phyloP scores from a whole-genome alignment of 2,113 vertebrate genomes.

The Alethe castanea region DNA sequence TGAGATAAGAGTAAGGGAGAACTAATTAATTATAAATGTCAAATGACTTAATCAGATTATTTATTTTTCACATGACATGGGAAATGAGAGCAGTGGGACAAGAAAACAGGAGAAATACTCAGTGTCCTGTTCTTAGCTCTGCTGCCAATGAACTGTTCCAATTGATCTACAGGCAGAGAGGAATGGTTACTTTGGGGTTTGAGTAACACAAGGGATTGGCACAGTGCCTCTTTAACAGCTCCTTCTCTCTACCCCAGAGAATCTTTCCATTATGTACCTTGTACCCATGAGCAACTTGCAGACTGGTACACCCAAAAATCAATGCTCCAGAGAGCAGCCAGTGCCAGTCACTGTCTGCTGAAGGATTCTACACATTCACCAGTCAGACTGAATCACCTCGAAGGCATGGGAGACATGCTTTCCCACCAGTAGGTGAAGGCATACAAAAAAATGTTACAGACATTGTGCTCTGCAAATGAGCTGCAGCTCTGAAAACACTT shows the following conservation, averaged over 20 bases:
- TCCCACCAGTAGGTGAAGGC: neutral
- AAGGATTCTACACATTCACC: neutral
- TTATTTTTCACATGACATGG: neutral
- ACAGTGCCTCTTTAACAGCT: neutral
- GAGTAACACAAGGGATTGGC: neutral
- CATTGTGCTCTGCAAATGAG: neutral
- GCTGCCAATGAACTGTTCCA: neutral
- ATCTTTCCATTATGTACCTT: neutral
- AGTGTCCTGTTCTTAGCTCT: neutral
- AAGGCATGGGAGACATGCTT: neutral
- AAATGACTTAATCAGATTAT: conserved; percentile 11
- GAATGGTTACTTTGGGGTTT: neutral
- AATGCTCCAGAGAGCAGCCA: neutral
- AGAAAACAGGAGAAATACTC: conserved; percentile 20
- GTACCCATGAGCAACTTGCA: neutral
- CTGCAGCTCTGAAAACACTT: neutral
- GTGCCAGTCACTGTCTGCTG: neutral
- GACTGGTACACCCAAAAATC: neutral
- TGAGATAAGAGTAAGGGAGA: neutral
- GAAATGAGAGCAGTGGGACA: conserved; percentile 14
- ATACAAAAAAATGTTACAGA: neutral
- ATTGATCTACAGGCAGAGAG: neutral
- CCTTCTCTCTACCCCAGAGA: neutral
- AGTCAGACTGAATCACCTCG: neutral
- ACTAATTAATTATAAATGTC: conserved; percentile 44